Evolutionary conservation across 1,140 invertebrate genomes (phyloP).

Genomic region (Pseudoatta argentina): DNA sequence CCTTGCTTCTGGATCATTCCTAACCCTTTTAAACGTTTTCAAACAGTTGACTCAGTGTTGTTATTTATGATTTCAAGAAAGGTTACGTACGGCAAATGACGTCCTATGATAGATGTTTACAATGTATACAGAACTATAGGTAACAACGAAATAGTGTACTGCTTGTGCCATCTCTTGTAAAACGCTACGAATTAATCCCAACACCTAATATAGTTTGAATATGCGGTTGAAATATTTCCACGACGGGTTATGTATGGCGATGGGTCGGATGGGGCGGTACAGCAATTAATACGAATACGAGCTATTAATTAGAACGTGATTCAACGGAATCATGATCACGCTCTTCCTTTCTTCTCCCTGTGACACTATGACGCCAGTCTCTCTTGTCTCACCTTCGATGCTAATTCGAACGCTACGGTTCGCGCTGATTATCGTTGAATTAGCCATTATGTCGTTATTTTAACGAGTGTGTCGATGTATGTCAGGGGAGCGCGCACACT

Average conservation of each 20-base stretch:
- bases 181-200: too few relatives aligned
- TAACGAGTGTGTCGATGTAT: constrained; percentile 86
- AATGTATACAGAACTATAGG: too few relatives aligned
- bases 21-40: too few relatives aligned
- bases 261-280: neutral
- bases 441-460: constrained; percentile 87
- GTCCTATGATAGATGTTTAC: too few relatives aligned
- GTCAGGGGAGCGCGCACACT: constrained; percentile 83
- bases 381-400: constrained; percentile 85
- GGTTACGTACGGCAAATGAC: too few relatives aligned
- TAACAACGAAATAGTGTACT: too few relatives aligned
- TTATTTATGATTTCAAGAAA: too few relatives aligned
- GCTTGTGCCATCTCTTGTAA: too few relatives aligned
- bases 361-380: constrained; percentile 52
- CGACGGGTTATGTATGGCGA: neutral
- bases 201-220: neutral
- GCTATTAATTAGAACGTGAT: constrained; percentile 16
- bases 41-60: too few relatives aligned
- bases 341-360: constrained; percentile 41
- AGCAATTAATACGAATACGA: constrained; percentile 14
- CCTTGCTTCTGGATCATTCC: too few relatives aligned
- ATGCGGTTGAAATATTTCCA: constrained; percentile 23
- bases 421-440: constrained; percentile 86
- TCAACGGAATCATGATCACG: neutral
- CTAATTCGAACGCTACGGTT: constrained; percentile 86